Evolutionary conservation across 2,888 invertebrate genomes (phyloP), one percentile per base, ranked within the genome.

Genomic region (Tanypteryx hageni): DNA sequence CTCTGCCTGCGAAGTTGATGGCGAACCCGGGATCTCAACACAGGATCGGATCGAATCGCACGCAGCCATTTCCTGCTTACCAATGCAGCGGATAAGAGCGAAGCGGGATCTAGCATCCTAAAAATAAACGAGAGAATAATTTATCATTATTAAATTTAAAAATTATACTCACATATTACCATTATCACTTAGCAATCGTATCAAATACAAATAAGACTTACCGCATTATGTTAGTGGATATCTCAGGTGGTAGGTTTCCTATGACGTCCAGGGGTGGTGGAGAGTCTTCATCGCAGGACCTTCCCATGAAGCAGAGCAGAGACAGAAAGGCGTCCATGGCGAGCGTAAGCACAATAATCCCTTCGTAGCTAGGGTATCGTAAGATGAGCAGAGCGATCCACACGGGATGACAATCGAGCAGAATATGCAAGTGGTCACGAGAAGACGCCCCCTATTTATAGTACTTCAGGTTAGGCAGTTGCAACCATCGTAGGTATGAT

Each of bases 301-400:
- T 18, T 27, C 86, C 86, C 86, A 86, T 86, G 61, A 61, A 86
- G 86, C 86, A 86, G 13, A 86, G 61, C 0, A 86, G 61, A 9
- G 86, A 59, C 11, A 86, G 18, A 31, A 86, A 86, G 61, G 27
- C 27, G 5, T 86, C 86, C 86, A 86, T 86, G 59, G n/a, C 61
- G 11, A 22, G n/a, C 13, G 22, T 14, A 14, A 59, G 3, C n/a
- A 57, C 10, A 0, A 9, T 8, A 22, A 82, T n/a, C 27, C 0
- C 10, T 56, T 18, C 0, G 2, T 11, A 56, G n/a, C 7, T 14
- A 18, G 3, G 9, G 10, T 84, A 16, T 2, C 44, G 1, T 5
- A 44, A 44, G 44, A 56, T 0, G 0, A 16, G 16, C 3, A 83
- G 0, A 1, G 57, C 14, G 4, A n/a, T 8, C 13, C 7, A 8